Percentiles rank a stretch among this genome's conserved stretches.
Evolutionary conservation across 2,888 invertebrate genomes (phyloP).

Genomic region (Drosophila paucipuncta): DNA sequence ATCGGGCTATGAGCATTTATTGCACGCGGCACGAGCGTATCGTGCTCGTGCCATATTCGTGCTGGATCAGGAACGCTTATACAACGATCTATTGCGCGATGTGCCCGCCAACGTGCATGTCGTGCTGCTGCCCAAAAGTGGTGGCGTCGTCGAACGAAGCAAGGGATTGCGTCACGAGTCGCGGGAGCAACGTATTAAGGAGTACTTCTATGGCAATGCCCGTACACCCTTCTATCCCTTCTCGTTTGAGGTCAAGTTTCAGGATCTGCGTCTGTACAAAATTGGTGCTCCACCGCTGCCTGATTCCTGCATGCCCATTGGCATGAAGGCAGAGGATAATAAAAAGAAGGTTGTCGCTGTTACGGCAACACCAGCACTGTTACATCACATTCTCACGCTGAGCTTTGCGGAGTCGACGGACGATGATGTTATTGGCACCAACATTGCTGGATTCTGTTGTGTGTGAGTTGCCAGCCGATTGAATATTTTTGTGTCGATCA

Average conservation of each 20-base stretch:
- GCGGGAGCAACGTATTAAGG: slow-evolving; percentile 92
- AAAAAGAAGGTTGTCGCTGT: slow-evolving; percentile 94
- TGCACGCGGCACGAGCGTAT: slow-evolving; percentile 96
- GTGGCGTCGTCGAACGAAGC: slow-evolving; percentile 97
- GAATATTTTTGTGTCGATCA: background rate
- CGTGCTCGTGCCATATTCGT: slow-evolving; percentile 98
- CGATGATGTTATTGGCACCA: slow-evolving; percentile 94
- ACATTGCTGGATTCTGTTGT: slow-evolving; percentile 95
- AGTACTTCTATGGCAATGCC: slow-evolving; percentile 96
- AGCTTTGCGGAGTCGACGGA: slow-evolving; percentile 93
- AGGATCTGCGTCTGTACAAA: slow-evolving; percentile 95
- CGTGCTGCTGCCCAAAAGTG: slow-evolving; percentile 96
- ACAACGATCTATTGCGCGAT: slow-evolving; percentile 96
- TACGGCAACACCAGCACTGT: slow-evolving; percentile 90
- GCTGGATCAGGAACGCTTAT: slow-evolving; percentile 97
- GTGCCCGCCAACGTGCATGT: slow-evolving; percentile 97
- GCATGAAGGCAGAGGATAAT: slow-evolving; percentile 96
- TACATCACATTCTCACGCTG: slow-evolving; percentile 95
- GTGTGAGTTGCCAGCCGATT: slow-evolving; percentile 89
- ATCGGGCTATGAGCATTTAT: slow-evolving; percentile 93
- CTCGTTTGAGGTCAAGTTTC: slow-evolving; percentile 96
- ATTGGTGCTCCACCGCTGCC: slow-evolving; percentile 97
- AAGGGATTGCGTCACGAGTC: slow-evolving; percentile 90
- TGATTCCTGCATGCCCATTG: slow-evolving; percentile 97
- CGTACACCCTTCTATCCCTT: slow-evolving; percentile 94